phyloP scores from a whole-genome alignment of 2,888 invertebrate species.

The Actias luna region DNA sequence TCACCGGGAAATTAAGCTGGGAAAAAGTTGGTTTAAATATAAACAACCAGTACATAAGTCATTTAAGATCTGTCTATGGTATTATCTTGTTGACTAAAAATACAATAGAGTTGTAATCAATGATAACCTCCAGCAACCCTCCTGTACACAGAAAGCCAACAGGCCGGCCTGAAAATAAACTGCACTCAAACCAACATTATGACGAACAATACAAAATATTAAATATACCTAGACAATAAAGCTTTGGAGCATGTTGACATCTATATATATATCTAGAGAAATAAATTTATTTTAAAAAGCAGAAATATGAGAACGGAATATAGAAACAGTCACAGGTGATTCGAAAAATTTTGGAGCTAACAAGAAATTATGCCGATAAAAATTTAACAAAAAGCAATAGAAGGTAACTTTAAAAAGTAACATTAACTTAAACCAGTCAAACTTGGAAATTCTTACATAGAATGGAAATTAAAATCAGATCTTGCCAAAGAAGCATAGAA shows the following conservation, averaged over 20 bases:
- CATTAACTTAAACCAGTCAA: too few relatives aligned
- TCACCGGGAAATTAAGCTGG: constrained; percentile 13
- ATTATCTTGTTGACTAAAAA: constrained; percentile 16
- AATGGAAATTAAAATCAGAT: too few relatives aligned
- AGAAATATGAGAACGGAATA: not conserved
- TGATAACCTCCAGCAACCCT: constrained; percentile 25
- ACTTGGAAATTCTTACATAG: too few relatives aligned
- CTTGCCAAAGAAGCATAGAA: too few relatives aligned
- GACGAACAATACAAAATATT: constrained; percentile 21
- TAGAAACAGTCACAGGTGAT: constrained; percentile 4
- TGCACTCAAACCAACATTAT: too few relatives aligned
- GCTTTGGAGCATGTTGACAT: constrained; percentile 22
- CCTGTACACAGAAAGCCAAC: constrained; percentile 21
- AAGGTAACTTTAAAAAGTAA: too few relatives aligned
- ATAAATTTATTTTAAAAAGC: constrained; percentile 12
- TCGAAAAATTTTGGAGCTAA: constrained; percentile 24
- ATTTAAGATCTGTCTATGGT: constrained; percentile 15
- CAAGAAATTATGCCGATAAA: constrained; percentile 20
- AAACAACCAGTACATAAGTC: constrained; percentile 6
- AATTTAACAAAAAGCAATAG: constrained; percentile 18
- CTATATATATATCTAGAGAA: constrained; percentile 22
- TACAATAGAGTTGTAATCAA: constrained; percentile 11
- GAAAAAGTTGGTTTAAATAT: constrained; percentile 14
- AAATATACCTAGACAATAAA: constrained; percentile 16
- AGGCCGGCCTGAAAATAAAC: constrained; percentile 28